These are phyloP conservation scores for Drosophila parthenogenetica DNA, from an alignment of 2,888 invertebrate species.

Conservation along the genomic window DNA sequence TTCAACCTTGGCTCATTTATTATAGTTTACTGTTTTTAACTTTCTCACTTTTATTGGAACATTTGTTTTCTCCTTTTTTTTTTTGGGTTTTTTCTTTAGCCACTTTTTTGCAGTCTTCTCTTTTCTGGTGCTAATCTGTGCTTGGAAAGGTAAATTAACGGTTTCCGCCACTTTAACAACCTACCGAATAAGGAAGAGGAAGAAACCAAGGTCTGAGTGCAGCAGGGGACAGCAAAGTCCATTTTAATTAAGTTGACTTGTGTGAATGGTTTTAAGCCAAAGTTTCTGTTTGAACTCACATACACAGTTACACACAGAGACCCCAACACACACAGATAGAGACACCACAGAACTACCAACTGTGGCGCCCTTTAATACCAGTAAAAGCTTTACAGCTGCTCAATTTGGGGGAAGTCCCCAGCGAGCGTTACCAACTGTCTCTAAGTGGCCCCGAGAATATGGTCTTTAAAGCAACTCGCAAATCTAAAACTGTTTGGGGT, in stretches of 20 bases:
- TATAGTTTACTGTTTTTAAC: constrained; percentile 31
- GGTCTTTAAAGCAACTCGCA: constrained; percentile 6
- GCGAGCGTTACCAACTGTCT: constrained; percentile 7
- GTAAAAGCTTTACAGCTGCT: constrained; percentile 37
- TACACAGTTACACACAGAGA: background rate
- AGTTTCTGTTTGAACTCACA: constrained; percentile 37
- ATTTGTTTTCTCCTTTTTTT: constrained; percentile 11
- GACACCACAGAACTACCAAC: constrained; percentile 11
- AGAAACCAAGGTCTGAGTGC: constrained; percentile 17
- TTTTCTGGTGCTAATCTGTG: constrained; percentile 22
- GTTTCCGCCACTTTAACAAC: constrained; percentile 50
- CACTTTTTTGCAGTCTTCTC: constrained; percentile 1
- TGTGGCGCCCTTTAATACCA: constrained; percentile 8
- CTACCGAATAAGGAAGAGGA: constrained; percentile 23
- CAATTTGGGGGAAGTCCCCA: constrained; percentile 22
- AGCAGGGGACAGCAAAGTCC: constrained; percentile 34
- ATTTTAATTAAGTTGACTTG: constrained; percentile 67
- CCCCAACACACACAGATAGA: background rate
- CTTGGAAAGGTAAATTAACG: constrained; percentile 43
- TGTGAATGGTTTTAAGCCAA: constrained; percentile 41
- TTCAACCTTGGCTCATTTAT: constrained; percentile 15
- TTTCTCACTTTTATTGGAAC: constrained; percentile 4
- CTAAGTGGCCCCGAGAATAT: constrained; percentile 12
- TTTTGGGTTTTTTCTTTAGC: background rate
- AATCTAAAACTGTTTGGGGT: background rate